Base-by-base conservation (phyloP, 2,113 vertebrate genomes). In the Pan paniscus region DNA sequence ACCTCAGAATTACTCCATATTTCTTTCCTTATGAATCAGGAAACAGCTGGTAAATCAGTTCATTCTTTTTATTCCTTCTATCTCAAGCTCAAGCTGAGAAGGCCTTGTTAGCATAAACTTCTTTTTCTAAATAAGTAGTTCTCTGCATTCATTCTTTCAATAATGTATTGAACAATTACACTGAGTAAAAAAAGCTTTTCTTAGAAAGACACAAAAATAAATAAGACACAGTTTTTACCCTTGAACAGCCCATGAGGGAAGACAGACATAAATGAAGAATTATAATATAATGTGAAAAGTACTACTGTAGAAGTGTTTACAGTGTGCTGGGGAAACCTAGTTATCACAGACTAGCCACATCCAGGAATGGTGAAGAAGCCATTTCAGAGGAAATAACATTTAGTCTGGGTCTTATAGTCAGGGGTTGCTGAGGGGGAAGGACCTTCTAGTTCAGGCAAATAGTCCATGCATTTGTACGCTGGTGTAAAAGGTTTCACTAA, bases 91-190 rank as follows among this genome's bases (percentile, higher is more conserved):
- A 9, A 59, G 16, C 61, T 88, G 87, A n/a, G 83, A 95, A 79
- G 78, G n/a, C 10, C 38, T 76, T 75, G 8, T 70, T 96, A 91
- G 80, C 35, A 46, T 80, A 50, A 73, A 83, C 84, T 3, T 57
- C 64, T 93, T 20, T 96, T 91, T 17, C 50, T 72, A 55, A 97
- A 96, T 97, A 92, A 95, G 30, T 84, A 68, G 30, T 92, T 84
- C 55, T 93, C 82, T 50, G 79, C 18, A 1, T 10, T 89, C 48
- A 94, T 10, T 85, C 59, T n/a, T 72, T 84, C 20, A 94, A 79
- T 96, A 93, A 95, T 91, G 85, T 46, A 84, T 92, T 90, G 80
- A 73, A 38, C 81, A 97, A 93, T 95, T 97, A 76, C 79, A 78
- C 92, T 0, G 1, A 78, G 73, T 22, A 55, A 50, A 80, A 78